Conservation (phyloP, 2,113 vertebrate genomes). For the Brienomyrus longianalis region DNA sequence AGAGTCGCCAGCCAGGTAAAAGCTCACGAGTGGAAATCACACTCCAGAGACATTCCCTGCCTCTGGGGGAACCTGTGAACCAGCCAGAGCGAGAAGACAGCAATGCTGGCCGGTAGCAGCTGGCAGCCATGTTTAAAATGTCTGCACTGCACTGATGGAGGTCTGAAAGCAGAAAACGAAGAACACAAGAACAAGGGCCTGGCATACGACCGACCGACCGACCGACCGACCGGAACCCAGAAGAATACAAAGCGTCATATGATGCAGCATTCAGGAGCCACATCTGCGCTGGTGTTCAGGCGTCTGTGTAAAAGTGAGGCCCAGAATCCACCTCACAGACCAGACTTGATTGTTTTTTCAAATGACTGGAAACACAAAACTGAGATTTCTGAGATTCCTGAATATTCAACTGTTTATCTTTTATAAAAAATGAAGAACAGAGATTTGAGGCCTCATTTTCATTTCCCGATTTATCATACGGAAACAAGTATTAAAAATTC, state of each 20-base stretch:
- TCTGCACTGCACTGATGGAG: background rate
- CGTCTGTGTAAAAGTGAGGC: background rate
- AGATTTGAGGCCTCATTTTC: background rate
- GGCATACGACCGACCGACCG: too few species aligned
- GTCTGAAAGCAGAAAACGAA: background rate
- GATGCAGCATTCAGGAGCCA: background rate
- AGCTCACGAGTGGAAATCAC: background rate
- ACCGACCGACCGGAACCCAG: background rate
- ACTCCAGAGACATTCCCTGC: background rate
- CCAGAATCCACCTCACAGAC: background rate
- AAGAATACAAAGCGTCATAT: background rate
- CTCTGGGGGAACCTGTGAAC: background rate
- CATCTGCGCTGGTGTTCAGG: background rate
- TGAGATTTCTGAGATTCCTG: background rate
- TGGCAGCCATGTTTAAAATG: background rate
- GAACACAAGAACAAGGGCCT: background rate
- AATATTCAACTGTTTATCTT: background rate
- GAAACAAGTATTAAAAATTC: background rate
- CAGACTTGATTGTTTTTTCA: background rate
- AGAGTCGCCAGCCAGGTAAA: background rate
- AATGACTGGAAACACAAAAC: background rate
- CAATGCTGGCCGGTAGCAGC: background rate
- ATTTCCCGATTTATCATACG: background rate
- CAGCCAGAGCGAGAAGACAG: background rate
- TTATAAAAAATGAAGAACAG: background rate